Percentiles rank a stretch among this genome's conserved stretches.
phyloP scores from a whole-genome alignment of 2,797 vertebrate genomes.

The Danio kyathit region DNA sequence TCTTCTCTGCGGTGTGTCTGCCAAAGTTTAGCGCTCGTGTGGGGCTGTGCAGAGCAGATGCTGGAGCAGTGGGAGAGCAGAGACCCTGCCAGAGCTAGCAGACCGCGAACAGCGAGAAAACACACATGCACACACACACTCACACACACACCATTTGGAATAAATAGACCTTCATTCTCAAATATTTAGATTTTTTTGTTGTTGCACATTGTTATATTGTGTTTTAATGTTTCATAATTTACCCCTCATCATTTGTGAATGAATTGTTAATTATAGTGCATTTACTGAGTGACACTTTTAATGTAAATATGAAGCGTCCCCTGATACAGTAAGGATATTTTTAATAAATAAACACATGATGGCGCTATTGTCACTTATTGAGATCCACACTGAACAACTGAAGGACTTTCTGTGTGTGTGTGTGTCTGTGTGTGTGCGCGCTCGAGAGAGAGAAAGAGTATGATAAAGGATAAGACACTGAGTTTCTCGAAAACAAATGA shows the following conservation, averaged over 20 bases:
- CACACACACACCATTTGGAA: background rate
- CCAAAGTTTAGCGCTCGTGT: conserved; percentile 45
- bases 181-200: background rate
- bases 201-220: background rate
- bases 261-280: background rate
- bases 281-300: background rate
- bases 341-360: conserved; percentile 72
- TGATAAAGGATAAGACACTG: conserved; percentile 33
- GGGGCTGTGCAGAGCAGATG: conserved; percentile 59
- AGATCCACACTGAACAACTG: background rate
- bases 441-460: background rate
- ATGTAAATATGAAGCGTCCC: background rate
- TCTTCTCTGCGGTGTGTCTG: conserved; percentile 52
- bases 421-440: background rate
- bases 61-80: conserved; percentile 53
- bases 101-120: conserved; percentile 56
- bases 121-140: conserved; percentile 24
- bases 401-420: background rate
- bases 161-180: background rate
- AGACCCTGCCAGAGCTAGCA: conserved; percentile 59
- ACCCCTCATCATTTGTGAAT: background rate
- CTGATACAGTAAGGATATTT: conserved; percentile 50
- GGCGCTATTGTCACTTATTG: conserved; percentile 74
- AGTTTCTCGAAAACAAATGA: conserved; percentile 32
- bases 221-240: background rate